Percentiles rank a stretch among this genome's conserved stretches.
Evolutionary conservation across 2,888 invertebrate species (phyloP).

Genomic region (Cheilosia vernalis): DNA sequence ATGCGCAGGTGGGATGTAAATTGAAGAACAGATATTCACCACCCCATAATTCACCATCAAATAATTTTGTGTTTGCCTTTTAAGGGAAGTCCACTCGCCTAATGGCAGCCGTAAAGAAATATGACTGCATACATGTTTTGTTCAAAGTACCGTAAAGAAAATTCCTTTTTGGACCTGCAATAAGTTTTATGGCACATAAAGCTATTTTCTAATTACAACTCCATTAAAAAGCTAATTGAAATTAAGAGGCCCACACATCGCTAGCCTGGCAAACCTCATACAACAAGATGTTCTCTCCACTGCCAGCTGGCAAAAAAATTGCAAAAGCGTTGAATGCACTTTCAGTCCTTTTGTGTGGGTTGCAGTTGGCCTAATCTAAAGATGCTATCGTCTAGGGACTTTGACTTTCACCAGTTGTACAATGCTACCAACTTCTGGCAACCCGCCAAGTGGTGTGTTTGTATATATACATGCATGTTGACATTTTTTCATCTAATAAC

Average conservation of each 20-base stretch:
- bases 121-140: slow-evolving; percentile 34
- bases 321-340: slow-evolving; percentile 50
- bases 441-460: slow-evolving; percentile 51
- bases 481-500: slow-evolving; percentile 20
- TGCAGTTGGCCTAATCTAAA: slow-evolving; percentile 28
- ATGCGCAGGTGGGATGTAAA: too few species aligned
- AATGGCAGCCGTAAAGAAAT: slow-evolving; percentile 43
- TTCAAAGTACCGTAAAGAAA: slow-evolving; percentile 56
- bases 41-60: too few species aligned
- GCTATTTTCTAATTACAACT: slow-evolving; percentile 76
- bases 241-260: slow-evolving; percentile 75
- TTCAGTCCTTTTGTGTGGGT: slow-evolving; percentile 47
- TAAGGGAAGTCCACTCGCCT: too few species aligned
- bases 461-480: not conserved
- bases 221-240: slow-evolving; percentile 76
- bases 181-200: slow-evolving; percentile 73
- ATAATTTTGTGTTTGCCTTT: too few species aligned
- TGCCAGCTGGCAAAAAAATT: slow-evolving; percentile 63
- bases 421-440: slow-evolving; percentile 26
- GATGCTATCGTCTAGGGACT: slow-evolving; percentile 39
- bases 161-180: slow-evolving; percentile 48
- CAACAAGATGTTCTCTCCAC: slow-evolving; percentile 55
- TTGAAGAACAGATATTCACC: too few species aligned
- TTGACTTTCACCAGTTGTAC: slow-evolving; percentile 25
- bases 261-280: slow-evolving; percentile 44